Evolutionary conservation across 2,888 invertebrate species (phyloP).

Genomic region (Anagyrus pseudococci): DNA sequence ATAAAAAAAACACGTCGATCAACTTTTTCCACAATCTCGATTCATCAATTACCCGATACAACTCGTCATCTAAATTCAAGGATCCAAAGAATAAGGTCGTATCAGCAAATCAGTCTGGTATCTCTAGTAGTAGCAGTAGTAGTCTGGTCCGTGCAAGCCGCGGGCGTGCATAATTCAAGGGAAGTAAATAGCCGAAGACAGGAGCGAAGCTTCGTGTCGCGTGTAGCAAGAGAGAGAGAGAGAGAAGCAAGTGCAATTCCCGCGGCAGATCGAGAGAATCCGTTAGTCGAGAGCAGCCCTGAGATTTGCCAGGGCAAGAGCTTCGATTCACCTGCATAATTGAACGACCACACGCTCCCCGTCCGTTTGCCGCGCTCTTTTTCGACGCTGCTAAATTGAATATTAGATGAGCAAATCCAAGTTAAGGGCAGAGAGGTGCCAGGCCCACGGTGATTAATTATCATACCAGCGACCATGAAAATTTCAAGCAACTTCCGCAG

Average conservation of each 20-base stretch:
- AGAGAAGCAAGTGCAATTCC: background rate
- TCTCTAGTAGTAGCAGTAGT: too few relatives aligned
- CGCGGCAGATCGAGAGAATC: background rate
- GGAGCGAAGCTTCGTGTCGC: background rate
- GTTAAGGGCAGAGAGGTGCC: too few relatives aligned
- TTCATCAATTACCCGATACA: too few relatives aligned
- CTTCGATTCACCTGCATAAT: slow-evolving; percentile 20
- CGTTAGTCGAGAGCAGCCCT: background rate
- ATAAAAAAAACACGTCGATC: too few relatives aligned
- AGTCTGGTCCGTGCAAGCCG: too few relatives aligned
- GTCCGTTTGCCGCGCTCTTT: slow-evolving; percentile 42
- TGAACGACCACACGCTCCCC: background rate
- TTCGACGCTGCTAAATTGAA: slow-evolving; percentile 27
- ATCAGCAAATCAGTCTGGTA: too few relatives aligned
- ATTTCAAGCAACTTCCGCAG: slow-evolving; percentile 6
- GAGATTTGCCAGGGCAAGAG: slow-evolving; percentile 1
- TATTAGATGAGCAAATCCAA: slow-evolving; percentile 24
- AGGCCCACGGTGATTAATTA: slow-evolving; percentile 12
- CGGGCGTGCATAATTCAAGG: background rate
- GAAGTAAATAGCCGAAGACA: background rate
- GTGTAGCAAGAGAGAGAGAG: background rate
- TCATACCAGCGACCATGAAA: slow-evolving; percentile 14
- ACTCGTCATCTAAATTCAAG: too few relatives aligned
- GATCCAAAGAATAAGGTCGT: too few relatives aligned
- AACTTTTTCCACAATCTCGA: too few relatives aligned